A percentile compares a stretch with the other conserved stretches of the same genome.
Evolutionary conservation across 2,797 vertebrate species (phyloP).

Genomic region (Carcharodon carcharias): DNA sequence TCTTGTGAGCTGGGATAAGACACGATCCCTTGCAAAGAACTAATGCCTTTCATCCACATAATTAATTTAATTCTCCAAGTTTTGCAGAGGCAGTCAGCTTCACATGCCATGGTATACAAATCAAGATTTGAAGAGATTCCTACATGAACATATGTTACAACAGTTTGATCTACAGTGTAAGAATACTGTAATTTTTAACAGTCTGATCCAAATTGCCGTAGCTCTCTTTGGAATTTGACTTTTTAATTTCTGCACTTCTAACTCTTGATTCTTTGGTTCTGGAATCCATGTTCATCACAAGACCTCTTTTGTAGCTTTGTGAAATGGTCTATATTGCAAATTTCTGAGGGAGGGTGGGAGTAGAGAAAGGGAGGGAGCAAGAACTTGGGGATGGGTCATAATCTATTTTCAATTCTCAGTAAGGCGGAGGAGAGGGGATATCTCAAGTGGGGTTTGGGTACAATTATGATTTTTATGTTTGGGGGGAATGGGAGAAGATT

Average conservation of each 20-base stretch:
- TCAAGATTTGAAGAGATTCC: neutral
- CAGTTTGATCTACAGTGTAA: neutral
- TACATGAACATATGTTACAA: no score
- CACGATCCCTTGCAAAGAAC: neutral
- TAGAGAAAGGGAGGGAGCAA: neutral
- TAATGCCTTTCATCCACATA: no score
- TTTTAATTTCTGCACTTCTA: neutral
- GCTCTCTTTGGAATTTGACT: neutral
- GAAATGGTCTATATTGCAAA: neutral
- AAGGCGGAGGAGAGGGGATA: neutral
- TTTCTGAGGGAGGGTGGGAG: neutral
- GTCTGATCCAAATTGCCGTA: neutral
- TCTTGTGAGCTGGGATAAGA: neutral
- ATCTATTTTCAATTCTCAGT: neutral
- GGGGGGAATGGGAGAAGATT: no score
- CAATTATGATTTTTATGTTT: neutral
- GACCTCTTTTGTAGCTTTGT: neutral
- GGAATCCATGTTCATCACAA: neutral
- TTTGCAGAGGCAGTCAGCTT: neutral
- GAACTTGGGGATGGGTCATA: neutral
- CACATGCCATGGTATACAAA: neutral
- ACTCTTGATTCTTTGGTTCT: neutral
- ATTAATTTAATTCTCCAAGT: neutral
- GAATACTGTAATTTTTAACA: neutral
- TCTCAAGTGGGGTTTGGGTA: neutral